Evolutionary conservation across 2,888 invertebrate species (phyloP), one percentile per base, ranked within the genome.

Genomic region (Antheraea assamensis): DNA sequence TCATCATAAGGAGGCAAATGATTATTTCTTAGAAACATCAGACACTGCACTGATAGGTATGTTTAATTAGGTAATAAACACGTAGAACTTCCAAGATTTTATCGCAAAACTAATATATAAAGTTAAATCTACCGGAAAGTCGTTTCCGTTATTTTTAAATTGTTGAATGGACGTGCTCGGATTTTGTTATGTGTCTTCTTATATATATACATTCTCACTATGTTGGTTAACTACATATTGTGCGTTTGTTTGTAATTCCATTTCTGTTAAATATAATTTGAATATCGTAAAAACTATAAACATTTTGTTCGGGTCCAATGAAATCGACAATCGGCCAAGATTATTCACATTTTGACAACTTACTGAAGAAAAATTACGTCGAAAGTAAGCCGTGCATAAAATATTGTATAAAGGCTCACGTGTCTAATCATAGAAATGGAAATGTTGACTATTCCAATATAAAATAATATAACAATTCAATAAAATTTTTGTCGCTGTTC

Each of bases 91-190:
- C 21, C 27, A 64, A 64, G 68, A 35, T 68, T 35, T 68, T 68
- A 68, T 35, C 35, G 35, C 35, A 35, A 35, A 31, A 68, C 68
- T 68, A 68, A 68, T 68, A 35, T 68, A 68, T 68, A 68, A 68
- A 68, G 35, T 35, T 19, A 35, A 68, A 68, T 68, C 21, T 68
- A n/a, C 35, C 68, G 68, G 31, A 68, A n/a, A 68, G 68, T 35
- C 35, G 68, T 68, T 68, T 68, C 68, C 68, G 31, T n/a, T 68
- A 68, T 35, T 35, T 68, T 68, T 35, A 68, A 35, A 68, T n/a
- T 68, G n/a, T 68, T 68, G 68, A 35, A 68, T 68, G 35, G 35
- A 68, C 35, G 31, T 68, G 31, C 21, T 35, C n/a, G 35, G 68
- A 68, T n/a, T 17, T 15, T 64, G 30, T 17, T 35, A n/a, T n/a